Evolutionary conservation across 2,888 invertebrate species (phyloP).

Genomic region (Yponomeuta cagnagella): DNA sequence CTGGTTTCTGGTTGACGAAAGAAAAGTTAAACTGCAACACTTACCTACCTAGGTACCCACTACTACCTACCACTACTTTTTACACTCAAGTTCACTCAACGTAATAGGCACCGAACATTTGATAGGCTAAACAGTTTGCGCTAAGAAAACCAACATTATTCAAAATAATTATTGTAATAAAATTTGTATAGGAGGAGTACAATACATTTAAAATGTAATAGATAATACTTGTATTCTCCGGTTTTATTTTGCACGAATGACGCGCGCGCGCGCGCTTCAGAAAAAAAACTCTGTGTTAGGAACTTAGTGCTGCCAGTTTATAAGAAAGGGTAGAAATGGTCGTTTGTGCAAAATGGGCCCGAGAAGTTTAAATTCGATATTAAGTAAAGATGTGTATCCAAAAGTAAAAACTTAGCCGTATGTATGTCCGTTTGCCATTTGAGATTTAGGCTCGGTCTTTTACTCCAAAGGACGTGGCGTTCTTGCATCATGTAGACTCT

Average conservation of each 20-base stretch:
- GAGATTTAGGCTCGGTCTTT: slow-evolving; percentile 41
- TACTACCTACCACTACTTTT: not conserved
- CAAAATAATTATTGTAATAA: slow-evolving; percentile 37
- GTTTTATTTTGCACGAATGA: not conserved
- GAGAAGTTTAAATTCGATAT: slow-evolving; percentile 37
- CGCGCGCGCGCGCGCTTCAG: not conserved
- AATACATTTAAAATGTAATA: slow-evolving; percentile 27
- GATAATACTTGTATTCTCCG: not conserved
- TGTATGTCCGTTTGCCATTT: slow-evolving; percentile 62
- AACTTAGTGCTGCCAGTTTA: no score
- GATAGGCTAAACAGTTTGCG: slow-evolving; percentile 16
- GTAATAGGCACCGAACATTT: slow-evolving; percentile 11
- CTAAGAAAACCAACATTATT: slow-evolving; percentile 49
- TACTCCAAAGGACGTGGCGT: not conserved
- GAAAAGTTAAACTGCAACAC: not conserved
- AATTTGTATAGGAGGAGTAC: slow-evolving; percentile 54
- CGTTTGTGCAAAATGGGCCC: slow-evolving; percentile 27
- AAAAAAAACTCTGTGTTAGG: no score
- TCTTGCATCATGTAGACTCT: not conserved
- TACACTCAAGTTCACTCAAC: not conserved
- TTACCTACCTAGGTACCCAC: no score
- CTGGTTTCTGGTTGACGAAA: not conserved
- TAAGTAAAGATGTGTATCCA: slow-evolving; percentile 65
- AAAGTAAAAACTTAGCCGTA: slow-evolving; percentile 48
- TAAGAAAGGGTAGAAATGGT: not conserved